Conservation (phyloP, 2,797 vertebrate genomes). For the Holocentrus rufus region DNA sequence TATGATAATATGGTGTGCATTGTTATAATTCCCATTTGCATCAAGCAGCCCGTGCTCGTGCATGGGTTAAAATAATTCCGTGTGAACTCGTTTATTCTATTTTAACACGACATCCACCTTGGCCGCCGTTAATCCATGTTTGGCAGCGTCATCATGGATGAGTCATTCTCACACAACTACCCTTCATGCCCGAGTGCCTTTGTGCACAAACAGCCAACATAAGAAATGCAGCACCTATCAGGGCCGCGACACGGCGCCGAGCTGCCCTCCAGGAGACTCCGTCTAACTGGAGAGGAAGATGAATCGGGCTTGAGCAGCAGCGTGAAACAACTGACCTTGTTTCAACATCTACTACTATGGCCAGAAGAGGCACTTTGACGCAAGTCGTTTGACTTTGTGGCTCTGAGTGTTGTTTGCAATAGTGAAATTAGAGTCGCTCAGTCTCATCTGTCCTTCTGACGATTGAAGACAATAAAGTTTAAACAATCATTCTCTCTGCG, state of each 20-base stretch:
- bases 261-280: background rate
- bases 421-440: slow-evolving; percentile 13
- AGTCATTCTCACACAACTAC: slow-evolving; percentile 20
- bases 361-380: slow-evolving; percentile 1
- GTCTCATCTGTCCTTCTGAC: slow-evolving; percentile 7
- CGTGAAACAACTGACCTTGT: slow-evolving; percentile 14
- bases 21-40: background rate
- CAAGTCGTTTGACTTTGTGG: slow-evolving; percentile 20
- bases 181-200: background rate
- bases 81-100: background rate
- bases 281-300: slow-evolving; percentile 17
- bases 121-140: background rate
- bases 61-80: background rate
- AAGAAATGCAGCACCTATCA: background rate
- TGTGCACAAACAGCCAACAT: background rate
- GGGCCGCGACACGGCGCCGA: background rate
- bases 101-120: background rate
- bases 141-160: slow-evolving; percentile 3
- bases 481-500: background rate
- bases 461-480: slow-evolving; percentile 1
- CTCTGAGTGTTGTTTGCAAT: slow-evolving; percentile 13
- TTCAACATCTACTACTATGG: background rate
- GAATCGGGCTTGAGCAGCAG: background rate
- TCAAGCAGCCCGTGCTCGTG: background rate
- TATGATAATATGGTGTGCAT: background rate